Evolutionary conservation across 1,140 invertebrate species (phyloP).

Genomic region (Conopomorpha cramerella): DNA sequence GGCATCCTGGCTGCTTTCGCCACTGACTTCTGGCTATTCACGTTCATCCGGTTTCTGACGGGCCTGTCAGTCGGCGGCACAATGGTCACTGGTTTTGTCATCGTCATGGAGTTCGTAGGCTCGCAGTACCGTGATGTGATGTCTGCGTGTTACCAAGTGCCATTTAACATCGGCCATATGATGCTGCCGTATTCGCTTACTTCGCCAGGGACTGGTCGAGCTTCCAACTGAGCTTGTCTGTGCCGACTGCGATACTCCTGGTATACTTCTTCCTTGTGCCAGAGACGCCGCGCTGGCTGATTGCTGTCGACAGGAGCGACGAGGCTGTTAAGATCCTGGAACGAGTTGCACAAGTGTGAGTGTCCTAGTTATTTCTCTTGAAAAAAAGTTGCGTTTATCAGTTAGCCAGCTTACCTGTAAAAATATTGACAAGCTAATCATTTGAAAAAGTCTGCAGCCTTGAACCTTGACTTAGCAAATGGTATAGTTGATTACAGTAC

Average conservation of each 20-base stretch:
- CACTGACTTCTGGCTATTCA: conserved; percentile 62
- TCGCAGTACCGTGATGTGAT: conserved; percentile 57
- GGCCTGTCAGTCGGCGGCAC: conserved; percentile 60
- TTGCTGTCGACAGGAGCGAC: conserved; percentile 51
- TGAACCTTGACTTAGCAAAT: too few relatives aligned
- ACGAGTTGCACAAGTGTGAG: conserved; percentile 42
- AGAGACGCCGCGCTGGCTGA: conserved; percentile 67
- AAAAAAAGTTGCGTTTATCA: too few relatives aligned
- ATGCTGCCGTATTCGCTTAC: conserved; percentile 51
- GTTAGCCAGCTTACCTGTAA: too few relatives aligned
- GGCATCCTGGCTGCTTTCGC: conserved; percentile 59
- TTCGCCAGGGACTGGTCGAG: conserved; percentile 43
- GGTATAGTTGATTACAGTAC: too few relatives aligned
- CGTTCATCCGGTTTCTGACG: conserved; percentile 59
- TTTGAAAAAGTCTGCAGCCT: too few relatives aligned
- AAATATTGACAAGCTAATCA: too few relatives aligned
- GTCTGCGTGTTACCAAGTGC: conserved; percentile 57
- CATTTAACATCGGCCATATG: conserved; percentile 51
- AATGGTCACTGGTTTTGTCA: conserved; percentile 58
- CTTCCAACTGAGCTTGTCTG: conserved; percentile 47
- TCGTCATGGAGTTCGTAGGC: conserved; percentile 38
- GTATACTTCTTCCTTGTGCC: conserved; percentile 63
- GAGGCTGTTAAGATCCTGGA: conserved; percentile 54
- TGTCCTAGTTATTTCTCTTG: neutral
- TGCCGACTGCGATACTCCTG: conserved; percentile 46